Evolutionary conservation across 2,797 vertebrate genomes (phyloP).

Genomic region (Aphelocoma californica): DNA sequence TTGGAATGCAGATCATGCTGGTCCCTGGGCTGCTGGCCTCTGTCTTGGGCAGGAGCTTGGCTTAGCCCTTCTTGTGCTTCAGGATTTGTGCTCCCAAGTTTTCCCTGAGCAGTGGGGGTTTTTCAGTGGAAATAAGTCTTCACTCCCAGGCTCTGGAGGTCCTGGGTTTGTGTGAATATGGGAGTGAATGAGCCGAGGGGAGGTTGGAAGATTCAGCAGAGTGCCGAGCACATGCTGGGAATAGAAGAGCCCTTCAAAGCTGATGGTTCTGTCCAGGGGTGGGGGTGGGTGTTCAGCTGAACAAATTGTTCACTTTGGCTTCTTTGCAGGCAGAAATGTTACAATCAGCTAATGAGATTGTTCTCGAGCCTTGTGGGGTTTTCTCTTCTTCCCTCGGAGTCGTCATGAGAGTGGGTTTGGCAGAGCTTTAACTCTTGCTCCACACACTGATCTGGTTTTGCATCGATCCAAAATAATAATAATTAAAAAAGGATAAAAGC

Average conservation of each 20-base stretch:
- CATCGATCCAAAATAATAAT: not conserved
- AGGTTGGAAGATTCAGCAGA: not conserved
- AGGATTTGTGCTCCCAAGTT: not conserved
- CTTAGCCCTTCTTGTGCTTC: not conserved
- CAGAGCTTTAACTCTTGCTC: slow-evolving; percentile 4
- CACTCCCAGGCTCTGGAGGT: not conserved
- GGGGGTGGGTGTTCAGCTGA: slow-evolving; percentile 23
- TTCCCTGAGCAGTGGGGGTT: not conserved
- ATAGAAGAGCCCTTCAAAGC: slow-evolving; percentile 11
- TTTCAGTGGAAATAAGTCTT: not conserved
- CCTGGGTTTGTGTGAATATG: accelerated
- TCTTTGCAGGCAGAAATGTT: slow-evolving; percentile 18
- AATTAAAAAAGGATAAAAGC: not conserved
- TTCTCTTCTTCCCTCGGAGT: slow-evolving; percentile 1
- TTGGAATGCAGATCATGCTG: not conserved
- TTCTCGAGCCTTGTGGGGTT: not conserved
- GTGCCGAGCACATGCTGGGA: not conserved
- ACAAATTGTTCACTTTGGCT: slow-evolving; percentile 57
- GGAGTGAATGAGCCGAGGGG: not conserved
- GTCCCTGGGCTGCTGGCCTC: not conserved
- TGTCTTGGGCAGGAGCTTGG: not conserved
- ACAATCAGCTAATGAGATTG: slow-evolving; percentile 20
- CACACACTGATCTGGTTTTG: not conserved
- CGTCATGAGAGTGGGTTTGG: not conserved
- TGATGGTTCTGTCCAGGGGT: not conserved